Percentiles rank a stretch among this genome's conserved stretches.
phyloP scores from a whole-genome alignment of 1,140 invertebrate genomes.

The Dinoponera quadriceps region DNA sequence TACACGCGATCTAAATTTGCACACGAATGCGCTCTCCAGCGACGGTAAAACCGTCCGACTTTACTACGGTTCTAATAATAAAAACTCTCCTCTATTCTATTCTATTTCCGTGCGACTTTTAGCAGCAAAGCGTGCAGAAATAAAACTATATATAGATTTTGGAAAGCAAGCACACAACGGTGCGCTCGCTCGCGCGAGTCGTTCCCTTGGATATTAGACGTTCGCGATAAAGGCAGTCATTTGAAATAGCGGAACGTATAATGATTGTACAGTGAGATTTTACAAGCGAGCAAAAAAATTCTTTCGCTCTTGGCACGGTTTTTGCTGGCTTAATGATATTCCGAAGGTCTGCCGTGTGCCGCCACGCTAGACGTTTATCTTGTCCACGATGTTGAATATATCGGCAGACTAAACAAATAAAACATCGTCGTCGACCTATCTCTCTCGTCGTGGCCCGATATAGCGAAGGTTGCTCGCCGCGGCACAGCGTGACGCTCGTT shows the following conservation, averaged over 20 bases:
- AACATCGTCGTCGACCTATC: constrained; percentile 16
- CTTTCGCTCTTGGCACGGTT: constrained; percentile 9
- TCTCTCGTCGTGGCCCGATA: constrained; percentile 9
- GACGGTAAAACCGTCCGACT: neutral
- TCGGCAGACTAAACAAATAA: constrained; percentile 37
- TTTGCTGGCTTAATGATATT: constrained; percentile 39
- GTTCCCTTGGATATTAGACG: constrained; percentile 9
- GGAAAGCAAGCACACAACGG: neutral
- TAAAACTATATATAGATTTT: constrained; percentile 42
- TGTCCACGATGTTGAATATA: constrained; percentile 12
- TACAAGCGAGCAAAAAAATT: constrained; percentile 22
- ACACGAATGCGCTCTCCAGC: neutral
- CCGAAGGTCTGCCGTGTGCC: constrained; percentile 1
- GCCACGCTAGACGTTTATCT: constrained; percentile 32
- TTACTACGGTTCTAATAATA: constrained; percentile 33
- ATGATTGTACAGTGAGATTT: constrained; percentile 37
- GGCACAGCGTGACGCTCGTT: neutral
- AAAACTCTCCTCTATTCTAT: constrained; percentile 35
- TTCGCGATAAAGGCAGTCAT: constrained; percentile 19
- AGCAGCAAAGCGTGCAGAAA: constrained; percentile 12
- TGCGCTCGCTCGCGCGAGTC: too few species aligned
- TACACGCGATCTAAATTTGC: constrained; percentile 14
- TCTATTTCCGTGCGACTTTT: constrained; percentile 44
- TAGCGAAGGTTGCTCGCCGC: constrained; percentile 1
- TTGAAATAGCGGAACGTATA: constrained; percentile 40